Base-by-base conservation (phyloP, 2,888 invertebrate genomes). In the Gymnocheta viridis region DNA sequence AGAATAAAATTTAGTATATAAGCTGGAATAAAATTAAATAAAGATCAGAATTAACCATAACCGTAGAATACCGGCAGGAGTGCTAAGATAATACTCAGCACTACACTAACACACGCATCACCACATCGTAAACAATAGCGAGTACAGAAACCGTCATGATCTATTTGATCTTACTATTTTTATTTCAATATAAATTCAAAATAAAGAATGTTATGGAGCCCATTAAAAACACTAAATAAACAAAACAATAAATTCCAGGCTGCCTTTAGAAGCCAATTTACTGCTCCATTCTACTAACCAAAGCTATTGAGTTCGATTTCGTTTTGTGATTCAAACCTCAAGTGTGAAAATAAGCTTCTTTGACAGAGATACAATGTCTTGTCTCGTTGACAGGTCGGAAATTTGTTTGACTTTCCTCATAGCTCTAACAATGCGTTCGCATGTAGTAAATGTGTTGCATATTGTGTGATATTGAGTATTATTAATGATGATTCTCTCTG, bases 391-490 rank as follows among this genome's bases (percentile, higher is more conserved):
- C 84, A 81, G 81, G 77, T 81, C 73, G 74, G 60, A 62, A 73
- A 84, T 73, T 62, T 82, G 62, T 70, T 74, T 76, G 67, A 69
- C 67, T 67, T 41, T 51, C 29, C 74, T 73, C 66, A 73, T 47
- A 54, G 10, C 38, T 62, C 49, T 41, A 66, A 56, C 54, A 47
- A 72, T 79, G 47, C 32, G 22, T 47, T n/a, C 58, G 41, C 22
- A 35, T 70, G 44, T 38, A 29, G 35, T 38, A 41, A n/a, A 29
- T 64, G 35, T 22, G 24, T 29, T 44, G 38, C 3, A 79, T 85
- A 86, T 88, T 88, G 85, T 88, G 87, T 86, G 88, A 87, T 86
- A 87, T 86, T 89, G 88, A 89, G 88, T 69, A 88, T 89, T 87
- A 89, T 89, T 89, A 89, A 89, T 89, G 89, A 88, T 89, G 87